Evolutionary conservation across 1,140 invertebrate genomes (phyloP).

Genomic region (Aphelenchoides besseyi): DNA sequence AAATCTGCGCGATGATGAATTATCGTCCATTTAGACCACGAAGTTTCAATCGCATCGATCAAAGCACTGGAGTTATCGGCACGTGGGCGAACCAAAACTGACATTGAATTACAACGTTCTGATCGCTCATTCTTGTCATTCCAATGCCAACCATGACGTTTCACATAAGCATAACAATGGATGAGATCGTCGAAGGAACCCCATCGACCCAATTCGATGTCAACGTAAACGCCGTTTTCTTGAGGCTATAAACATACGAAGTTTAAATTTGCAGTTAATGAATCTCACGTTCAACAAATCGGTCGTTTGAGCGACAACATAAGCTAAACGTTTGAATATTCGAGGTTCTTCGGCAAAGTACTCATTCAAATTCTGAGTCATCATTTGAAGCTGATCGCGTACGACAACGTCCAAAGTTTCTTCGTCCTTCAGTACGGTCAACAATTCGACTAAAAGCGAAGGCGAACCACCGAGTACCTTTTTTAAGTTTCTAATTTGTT

Average conservation of each 20-base stretch:
- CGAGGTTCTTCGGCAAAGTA: not conserved
- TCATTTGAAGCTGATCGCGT: not conserved
- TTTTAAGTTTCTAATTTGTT: conserved; percentile 4
- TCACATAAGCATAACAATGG: conserved; percentile 6
- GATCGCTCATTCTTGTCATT: not conserved
- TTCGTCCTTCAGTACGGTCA: not conserved
- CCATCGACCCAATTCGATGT: not conserved
- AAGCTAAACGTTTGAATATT: not conserved
- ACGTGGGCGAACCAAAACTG: not conserved
- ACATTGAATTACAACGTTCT: not conserved
- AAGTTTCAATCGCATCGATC: not conserved
- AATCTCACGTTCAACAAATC: conserved; percentile 5
- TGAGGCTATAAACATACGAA: not conserved
- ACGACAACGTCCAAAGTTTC: not conserved
- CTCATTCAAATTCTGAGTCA: not conserved
- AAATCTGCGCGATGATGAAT: not conserved
- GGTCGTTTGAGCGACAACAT: not conserved
- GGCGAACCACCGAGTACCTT: not conserved
- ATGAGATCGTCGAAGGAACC: not conserved
- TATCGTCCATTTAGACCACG: not conserved
- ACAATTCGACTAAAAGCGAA: not conserved
- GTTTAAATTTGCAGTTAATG: not conserved
- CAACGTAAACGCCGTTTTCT: not conserved
- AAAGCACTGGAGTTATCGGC: not conserved
- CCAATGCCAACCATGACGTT: conserved; percentile 8